Conservation (phyloP, 2,888 invertebrate genomes). For the Magallana nippona region DNA sequence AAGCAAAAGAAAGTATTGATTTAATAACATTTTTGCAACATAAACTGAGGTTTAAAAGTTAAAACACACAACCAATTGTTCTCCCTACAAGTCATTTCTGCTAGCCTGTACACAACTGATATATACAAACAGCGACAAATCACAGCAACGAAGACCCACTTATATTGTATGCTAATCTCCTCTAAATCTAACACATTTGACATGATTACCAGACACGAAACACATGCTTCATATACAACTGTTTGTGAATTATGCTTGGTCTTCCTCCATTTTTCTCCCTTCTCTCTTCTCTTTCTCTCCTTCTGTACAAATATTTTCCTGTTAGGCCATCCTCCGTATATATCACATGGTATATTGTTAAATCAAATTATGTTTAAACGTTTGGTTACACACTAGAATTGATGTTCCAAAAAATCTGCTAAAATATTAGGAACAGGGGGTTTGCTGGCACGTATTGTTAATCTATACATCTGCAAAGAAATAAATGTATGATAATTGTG, state of each 20-base stretch:
- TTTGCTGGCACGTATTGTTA: constrained; percentile 98
- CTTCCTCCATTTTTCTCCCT: not conserved
- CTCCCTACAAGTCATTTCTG: not conserved
- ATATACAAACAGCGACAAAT: not conserved
- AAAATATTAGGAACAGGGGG: constrained; percentile 95
- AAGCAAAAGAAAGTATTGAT: not conserved
- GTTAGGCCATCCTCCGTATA: not conserved
- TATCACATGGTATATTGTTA: not conserved
- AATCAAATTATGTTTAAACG: not conserved
- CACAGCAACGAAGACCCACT: not conserved
- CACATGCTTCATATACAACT: not conserved
- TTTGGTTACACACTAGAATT: constrained; percentile 85
- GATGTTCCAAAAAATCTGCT: constrained; percentile 95
- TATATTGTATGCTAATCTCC: not conserved
- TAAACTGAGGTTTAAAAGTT: not conserved
- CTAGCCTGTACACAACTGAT: constrained; percentile 1
- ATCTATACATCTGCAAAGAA: constrained; percentile 94
- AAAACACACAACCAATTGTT: constrained; percentile 21
- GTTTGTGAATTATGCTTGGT: not conserved
- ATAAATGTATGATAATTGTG: constrained; percentile 18
- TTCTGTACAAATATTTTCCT: constrained; percentile 4
- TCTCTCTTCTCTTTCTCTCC: not conserved
- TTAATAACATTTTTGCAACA: no score
- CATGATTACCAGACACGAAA: not conserved
- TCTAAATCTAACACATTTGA: not conserved